phyloP scores from a whole-genome alignment of 2,797 vertebrate genomes.

The Neosilurus hyrtlii region DNA sequence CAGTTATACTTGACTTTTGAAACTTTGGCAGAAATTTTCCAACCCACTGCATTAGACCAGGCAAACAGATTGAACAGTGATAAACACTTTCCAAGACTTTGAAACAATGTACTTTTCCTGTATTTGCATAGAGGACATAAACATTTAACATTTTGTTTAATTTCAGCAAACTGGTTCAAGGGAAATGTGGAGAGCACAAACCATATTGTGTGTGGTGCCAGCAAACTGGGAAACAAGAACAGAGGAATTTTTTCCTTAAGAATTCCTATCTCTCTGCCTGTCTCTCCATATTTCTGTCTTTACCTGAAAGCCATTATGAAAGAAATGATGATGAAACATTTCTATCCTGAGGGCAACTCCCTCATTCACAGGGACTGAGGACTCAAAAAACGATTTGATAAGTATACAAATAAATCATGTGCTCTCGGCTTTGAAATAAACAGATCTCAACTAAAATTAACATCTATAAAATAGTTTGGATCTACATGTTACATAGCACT shows the following conservation, averaged over 20 bases:
- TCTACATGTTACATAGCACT: not conserved
- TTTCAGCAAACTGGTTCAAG: conserved; percentile 57
- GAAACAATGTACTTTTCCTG: conserved; percentile 60
- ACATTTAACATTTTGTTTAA: conserved; percentile 69
- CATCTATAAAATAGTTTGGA: not conserved
- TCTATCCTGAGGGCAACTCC: not conserved
- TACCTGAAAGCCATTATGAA: not conserved
- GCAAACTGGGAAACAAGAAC: conserved; percentile 9
- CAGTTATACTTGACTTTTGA: conserved; percentile 47
- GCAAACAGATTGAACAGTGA: conserved; percentile 65
- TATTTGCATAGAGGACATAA: conserved; percentile 68
- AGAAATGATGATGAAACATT: not conserved
- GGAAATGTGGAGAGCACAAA: conserved; percentile 60
- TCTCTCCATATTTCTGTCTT: not conserved
- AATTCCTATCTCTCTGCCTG: not conserved
- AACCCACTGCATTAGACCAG: conserved; percentile 6
- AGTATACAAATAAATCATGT: not conserved
- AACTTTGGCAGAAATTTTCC: conserved; percentile 48
- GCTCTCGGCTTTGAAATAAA: not conserved
- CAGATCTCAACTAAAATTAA: not conserved
- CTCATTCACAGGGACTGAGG: too few relatives aligned
- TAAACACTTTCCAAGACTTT: conserved; percentile 65
- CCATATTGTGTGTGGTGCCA: conserved; percentile 44
- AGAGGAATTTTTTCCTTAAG: conserved; percentile 1
- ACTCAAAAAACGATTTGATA: not conserved